Base-by-base conservation (phyloP, 2,113 vertebrate species). In the Upupa epops region DNA sequence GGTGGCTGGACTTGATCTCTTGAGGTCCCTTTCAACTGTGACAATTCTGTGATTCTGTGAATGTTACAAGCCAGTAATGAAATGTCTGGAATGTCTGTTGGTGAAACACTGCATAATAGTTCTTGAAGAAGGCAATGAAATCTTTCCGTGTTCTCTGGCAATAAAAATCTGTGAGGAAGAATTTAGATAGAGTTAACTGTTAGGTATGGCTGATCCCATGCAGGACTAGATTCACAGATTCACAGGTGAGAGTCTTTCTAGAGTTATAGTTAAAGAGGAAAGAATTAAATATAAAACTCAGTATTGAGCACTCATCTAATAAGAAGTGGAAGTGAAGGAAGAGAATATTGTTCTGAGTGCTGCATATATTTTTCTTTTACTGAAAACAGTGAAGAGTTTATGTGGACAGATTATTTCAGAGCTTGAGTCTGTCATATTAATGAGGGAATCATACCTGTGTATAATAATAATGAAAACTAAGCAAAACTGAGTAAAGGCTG, bases 381-480 rank as follows among this genome's bases (percentile, higher is more conserved):
- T 75, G 42, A 51, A 54, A 76, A 37, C 13, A 58, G 9, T 24
- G 34, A 54, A 54, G 54, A 49, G 28, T 25, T 79, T 70, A 19
- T 56, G n/a, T 51, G 36, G 59, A 48, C 71, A 48, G 48, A 74
- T 86, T 81, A 49, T 85, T 72, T 77, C 17, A 14, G 56, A 59
- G 37, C 34, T 16, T 34, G 37, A 49, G 56, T 71, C 88, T 66
- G 31, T 95, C 34, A 37, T 1, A 7, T 49, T 10, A 9, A 1
- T 8, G 3, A 89, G 71, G 28, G 36, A 87, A 89, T 36, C 61
- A 69, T 91, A 92, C 52, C 31, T 73, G 36, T 91, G 36, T 68
- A 52, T 88, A 76, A 91, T 85, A 95, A 86, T 91, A 92, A 82
- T 89, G 81, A 93, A 91, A 96, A 42, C 49, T 65, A 51, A 76